A percentile compares a stretch with the other conserved stretches of the same genome.
Conservation (phyloP, 2,888 invertebrate species). For the Rotaria socialis region DNA sequence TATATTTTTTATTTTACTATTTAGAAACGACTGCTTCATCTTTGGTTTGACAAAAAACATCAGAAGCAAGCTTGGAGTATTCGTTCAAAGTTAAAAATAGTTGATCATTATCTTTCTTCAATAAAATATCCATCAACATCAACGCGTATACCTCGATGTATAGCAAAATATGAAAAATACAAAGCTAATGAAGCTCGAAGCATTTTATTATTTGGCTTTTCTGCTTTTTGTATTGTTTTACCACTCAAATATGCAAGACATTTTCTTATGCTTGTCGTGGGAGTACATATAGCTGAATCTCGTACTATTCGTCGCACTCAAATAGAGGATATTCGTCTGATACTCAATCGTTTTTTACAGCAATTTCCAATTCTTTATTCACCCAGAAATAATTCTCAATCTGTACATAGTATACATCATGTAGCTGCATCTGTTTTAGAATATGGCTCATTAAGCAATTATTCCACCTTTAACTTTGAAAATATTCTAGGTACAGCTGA, state of each 20-base stretch:
- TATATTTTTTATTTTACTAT: background rate
- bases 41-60: background rate
- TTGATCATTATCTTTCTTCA: background rate
- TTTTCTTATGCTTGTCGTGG: background rate
- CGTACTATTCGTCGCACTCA: background rate
- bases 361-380: too few species aligned
- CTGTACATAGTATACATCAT: too few species aligned
- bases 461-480: too few species aligned
- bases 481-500: too few species aligned
- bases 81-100: background rate
- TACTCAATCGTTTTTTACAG: too few species aligned
- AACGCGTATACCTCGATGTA: background rate
- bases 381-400: too few species aligned
- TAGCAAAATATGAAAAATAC: background rate
- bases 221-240: too few species aligned
- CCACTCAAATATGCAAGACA: too few species aligned
- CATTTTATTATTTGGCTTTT: too few species aligned
- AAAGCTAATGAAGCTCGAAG: too few species aligned
- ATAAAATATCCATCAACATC: background rate
- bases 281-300: background rate
- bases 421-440: background rate
- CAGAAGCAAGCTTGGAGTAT: background rate
- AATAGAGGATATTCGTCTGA: too few species aligned
- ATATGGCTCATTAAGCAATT: too few species aligned
- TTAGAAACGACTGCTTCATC: background rate